Evolutionary conservation across 2,888 invertebrate genomes (phyloP), one percentile per base, ranked within the genome.

Genomic region (Eilema sororculum): DNA sequence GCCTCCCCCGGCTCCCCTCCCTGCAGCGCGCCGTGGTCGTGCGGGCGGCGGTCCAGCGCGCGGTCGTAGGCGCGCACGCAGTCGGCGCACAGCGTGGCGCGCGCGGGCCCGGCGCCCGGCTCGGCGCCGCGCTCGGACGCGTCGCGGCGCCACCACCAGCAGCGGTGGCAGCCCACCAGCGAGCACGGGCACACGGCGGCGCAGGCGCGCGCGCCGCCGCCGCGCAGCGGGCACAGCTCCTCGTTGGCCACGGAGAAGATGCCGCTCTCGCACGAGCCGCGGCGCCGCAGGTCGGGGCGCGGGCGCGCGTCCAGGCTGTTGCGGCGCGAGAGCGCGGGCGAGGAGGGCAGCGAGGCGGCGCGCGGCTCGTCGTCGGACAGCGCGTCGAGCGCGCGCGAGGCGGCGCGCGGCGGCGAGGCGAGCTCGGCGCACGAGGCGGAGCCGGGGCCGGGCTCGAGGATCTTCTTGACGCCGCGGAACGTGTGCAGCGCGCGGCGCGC

Each of bases 231-330:
- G 71, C 96, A 96, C 76, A 97, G 96, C 87, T 97, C 97, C 87
- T 97, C 97, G 85, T 98, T 98, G 76, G 98, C 97, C 83, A 98
- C 98, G 69, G 98, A 98, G 96, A 98, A 98, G 89, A 98, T 98
- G 25, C 98, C 98, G 80, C 98, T 98, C 90, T 98, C 98, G 89
- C 98, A 98, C 25, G 98, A 98, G 70, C 80, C 98, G 62, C 98
- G 96, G 24, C 98, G 87, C 73, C 78, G 79, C 74, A 75, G 86
- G 77, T 78, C 90, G 70, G 80, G 84, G 79, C 74, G 81, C 73
- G 76, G 73, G 71, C 82, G 83, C 73, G 85, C 84, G 80, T 90
- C 81, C 4, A 68, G 69, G 83, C 61, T 86, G 79, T 88, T 89
- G 70, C 91, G 85, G 3, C 91, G 84, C 37, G 85, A 85, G 30